phyloP scores from a whole-genome alignment of 2,888 invertebrate genomes.

The Alsophila aescularia region DNA sequence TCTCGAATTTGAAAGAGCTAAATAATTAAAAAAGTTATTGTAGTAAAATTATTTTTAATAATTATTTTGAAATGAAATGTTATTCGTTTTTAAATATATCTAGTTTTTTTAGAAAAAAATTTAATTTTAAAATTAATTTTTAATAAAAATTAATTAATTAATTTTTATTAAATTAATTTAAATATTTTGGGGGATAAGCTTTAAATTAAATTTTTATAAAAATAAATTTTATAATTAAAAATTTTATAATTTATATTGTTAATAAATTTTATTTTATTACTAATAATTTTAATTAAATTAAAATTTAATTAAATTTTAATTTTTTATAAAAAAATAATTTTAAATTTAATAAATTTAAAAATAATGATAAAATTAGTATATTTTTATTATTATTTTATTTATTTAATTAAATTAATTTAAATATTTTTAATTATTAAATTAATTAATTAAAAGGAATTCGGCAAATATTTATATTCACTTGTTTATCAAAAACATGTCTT shows the following conservation, averaged over 20 bases:
- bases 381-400: too few species aligned
- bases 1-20: slow-evolving; percentile 87
- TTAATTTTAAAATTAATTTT: slow-evolving; percentile 81
- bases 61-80: slow-evolving; percentile 86
- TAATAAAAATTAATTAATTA: slow-evolving; percentile 52
- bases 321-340: too few species aligned
- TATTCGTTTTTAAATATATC: slow-evolving; percentile 87
- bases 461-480: slow-evolving; percentile 87
- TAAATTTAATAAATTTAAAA: too few species aligned
- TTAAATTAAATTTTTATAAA: too few species aligned
- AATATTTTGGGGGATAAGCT: too few species aligned
- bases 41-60: slow-evolving; percentile 86
- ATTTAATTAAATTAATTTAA: slow-evolving; percentile 48
- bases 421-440: slow-evolving; percentile 49
- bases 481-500: slow-evolving; percentile 92
- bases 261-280: too few species aligned
- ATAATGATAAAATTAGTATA: too few species aligned
- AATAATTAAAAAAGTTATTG: slow-evolving; percentile 84
- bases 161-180: too few species aligned
- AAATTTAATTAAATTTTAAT: too few species aligned
- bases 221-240: too few species aligned
- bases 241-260: too few species aligned
- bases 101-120: slow-evolving; percentile 87
- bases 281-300: too few species aligned
- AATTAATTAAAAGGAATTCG: slow-evolving; percentile 85